A percentile compares a stretch with the other conserved stretches of the same genome.
Conservation (phyloP, 2,797 vertebrate species). For the Pipistrellus pygmaeus region DNA sequence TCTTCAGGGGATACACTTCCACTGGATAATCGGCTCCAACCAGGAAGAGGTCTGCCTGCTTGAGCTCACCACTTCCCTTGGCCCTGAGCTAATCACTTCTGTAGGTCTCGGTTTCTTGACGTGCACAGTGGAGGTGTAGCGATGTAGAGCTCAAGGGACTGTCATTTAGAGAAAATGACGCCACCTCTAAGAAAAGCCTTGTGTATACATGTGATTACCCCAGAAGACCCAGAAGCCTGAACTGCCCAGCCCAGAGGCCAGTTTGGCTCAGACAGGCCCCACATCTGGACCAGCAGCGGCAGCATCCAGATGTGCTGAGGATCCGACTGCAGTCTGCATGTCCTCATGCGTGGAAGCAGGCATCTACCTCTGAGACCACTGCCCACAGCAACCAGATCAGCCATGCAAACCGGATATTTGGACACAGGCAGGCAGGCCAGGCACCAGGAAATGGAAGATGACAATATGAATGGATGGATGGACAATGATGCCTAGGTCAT, state of each 20-base stretch:
- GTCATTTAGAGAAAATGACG: conserved; percentile 23
- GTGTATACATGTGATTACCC: background rate
- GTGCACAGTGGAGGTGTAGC: background rate
- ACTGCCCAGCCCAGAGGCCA: background rate
- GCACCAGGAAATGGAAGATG: background rate
- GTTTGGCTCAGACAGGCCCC: conserved; percentile 8
- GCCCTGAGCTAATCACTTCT: background rate
- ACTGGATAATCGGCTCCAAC: background rate
- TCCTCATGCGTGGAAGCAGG: background rate
- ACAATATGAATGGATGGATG: background rate
- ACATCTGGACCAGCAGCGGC: background rate
- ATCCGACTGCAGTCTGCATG: background rate
- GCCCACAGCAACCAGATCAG: background rate
- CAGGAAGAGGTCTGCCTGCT: background rate
- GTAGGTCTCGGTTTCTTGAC: background rate
- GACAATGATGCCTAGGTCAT: background rate
- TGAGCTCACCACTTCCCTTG: background rate
- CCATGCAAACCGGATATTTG: background rate
- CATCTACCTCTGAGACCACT: background rate
- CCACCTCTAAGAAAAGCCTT: conserved; percentile 34
- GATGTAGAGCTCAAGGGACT: background rate
- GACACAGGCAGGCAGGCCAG: background rate
- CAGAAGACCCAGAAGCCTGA: background rate
- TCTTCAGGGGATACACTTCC: background rate
- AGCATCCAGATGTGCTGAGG: background rate